These are phyloP conservation scores for Noctua janthe DNA, from an alignment of 2,888 invertebrate genomes.

Conservation along the genomic window DNA sequence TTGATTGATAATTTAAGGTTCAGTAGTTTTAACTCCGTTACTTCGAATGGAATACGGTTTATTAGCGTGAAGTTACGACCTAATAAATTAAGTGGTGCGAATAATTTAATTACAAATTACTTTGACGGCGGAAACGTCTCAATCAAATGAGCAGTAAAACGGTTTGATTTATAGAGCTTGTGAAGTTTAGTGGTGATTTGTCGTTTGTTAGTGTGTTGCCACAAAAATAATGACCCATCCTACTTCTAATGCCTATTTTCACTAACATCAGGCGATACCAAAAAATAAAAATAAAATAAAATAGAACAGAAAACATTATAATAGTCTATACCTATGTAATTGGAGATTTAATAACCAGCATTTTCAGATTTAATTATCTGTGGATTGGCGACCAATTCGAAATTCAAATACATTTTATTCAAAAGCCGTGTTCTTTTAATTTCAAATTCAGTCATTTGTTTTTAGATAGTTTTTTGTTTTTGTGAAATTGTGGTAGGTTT, in stretches of 20 bases:
- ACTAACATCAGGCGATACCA: background rate
- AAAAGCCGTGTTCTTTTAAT: too few relatives aligned
- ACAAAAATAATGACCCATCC: background rate
- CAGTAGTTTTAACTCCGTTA: background rate
- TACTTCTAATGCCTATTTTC: background rate
- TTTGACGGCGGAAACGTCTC: slow-evolving; percentile 9
- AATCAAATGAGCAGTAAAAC: slow-evolving; percentile 19
- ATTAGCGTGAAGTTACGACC: slow-evolving; percentile 19
- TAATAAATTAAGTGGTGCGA: slow-evolving; percentile 29
- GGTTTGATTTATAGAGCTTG: slow-evolving; percentile 13
- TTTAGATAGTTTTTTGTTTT: too few relatives aligned
- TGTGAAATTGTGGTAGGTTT: too few relatives aligned
- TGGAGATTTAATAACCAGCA: too few relatives aligned
- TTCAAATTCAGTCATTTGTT: too few relatives aligned
- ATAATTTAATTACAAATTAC: slow-evolving; percentile 27
- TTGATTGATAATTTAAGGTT: slow-evolving; percentile 10
- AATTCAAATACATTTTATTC: too few relatives aligned
- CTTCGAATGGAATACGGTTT: background rate
- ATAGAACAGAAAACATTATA: too few relatives aligned
- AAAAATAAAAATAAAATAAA: too few relatives aligned
- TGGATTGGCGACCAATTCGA: too few relatives aligned
- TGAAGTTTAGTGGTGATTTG: background rate
- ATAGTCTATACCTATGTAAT: too few relatives aligned
- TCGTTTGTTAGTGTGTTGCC: background rate
- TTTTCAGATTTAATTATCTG: too few relatives aligned